A percentile compares a stretch with the other conserved stretches of the same genome.
Conservation (phyloP, 2,888 invertebrate species). For the Dione vanillae region DNA sequence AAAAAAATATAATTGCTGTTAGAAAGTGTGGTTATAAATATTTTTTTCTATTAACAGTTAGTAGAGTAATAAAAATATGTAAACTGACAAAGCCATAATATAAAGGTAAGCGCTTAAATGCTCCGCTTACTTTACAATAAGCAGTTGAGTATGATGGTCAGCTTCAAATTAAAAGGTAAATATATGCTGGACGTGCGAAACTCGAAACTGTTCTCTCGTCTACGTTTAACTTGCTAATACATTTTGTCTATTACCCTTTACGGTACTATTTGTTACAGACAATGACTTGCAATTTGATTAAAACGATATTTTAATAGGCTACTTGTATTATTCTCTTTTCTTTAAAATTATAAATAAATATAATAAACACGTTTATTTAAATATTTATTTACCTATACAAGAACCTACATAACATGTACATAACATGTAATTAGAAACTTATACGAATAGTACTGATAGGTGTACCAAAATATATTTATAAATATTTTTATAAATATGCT, state of each 20-base stretch:
- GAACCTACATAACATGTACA: too few relatives aligned
- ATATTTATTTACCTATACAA: too few relatives aligned
- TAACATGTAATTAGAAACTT: too few relatives aligned
- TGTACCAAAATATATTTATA: too few relatives aligned
- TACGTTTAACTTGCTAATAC: constrained; percentile 4
- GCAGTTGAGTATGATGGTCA: neutral
- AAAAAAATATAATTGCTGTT: neutral
- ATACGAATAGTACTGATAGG: too few relatives aligned
- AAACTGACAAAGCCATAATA: neutral
- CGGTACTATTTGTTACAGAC: neutral
- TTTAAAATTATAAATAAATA: too few relatives aligned
- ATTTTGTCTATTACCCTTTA: neutral
- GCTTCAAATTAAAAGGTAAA: neutral
- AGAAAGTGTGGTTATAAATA: neutral
- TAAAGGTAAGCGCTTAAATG: constrained; percentile 2
- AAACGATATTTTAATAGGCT: neutral
- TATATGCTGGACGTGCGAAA: constrained; percentile 26
- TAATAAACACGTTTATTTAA: too few relatives aligned
- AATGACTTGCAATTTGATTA: neutral
- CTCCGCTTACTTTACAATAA: constrained; percentile 7
- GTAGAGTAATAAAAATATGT: neutral
- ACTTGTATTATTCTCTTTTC: too few relatives aligned
- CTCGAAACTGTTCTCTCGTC: constrained; percentile 30
- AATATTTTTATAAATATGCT: too few relatives aligned
- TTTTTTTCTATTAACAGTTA: constrained; percentile 3